A percentile compares a stretch with the other conserved stretches of the same genome.
These are phyloP conservation scores for Ophonus ardosiacus DNA, from an alignment of 2,888 invertebrate species.

Conservation along the genomic window DNA sequence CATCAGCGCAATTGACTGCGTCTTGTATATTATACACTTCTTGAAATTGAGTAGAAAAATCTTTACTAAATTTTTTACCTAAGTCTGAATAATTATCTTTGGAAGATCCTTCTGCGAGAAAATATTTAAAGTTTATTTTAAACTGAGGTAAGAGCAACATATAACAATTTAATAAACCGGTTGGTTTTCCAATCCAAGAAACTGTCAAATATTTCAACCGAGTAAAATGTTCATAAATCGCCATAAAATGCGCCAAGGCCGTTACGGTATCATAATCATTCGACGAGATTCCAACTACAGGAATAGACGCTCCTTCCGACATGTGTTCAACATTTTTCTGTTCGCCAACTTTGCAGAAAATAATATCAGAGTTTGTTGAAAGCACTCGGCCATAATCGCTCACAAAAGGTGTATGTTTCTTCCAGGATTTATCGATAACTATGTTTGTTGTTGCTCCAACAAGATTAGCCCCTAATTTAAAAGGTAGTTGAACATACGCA, in stretches of 20 bases:
- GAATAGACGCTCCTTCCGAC: constrained; percentile 57
- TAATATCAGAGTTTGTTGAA: constrained; percentile 61
- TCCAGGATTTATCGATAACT: constrained; percentile 64
- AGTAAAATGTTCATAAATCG: constrained; percentile 61
- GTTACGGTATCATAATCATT: constrained; percentile 42
- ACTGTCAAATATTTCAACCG: constrained; percentile 64
- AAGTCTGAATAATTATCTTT: not conserved
- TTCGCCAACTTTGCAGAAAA: constrained; percentile 63
- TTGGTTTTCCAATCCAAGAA: constrained; percentile 64
- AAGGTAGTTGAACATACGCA: constrained; percentile 56
- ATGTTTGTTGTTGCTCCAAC: constrained; percentile 56
- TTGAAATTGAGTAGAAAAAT: constrained; percentile 52
- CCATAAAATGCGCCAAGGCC: constrained; percentile 64
- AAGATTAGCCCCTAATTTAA: constrained; percentile 56
- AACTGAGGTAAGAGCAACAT: constrained; percentile 63
- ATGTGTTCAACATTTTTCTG: constrained; percentile 62
- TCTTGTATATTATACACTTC: constrained; percentile 42
- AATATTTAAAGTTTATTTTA: constrained; percentile 65
- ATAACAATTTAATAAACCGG: constrained; percentile 64
- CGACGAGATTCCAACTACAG: constrained; percentile 61
- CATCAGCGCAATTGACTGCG: constrained; percentile 54
- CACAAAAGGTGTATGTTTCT: constrained; percentile 25
- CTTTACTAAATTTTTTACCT: constrained; percentile 31
- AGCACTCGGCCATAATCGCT: constrained; percentile 60
- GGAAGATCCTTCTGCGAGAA: constrained; percentile 3